Conservation (phyloP, 2,113 vertebrate genomes). For the Gymnocephalus cernua region DNA sequence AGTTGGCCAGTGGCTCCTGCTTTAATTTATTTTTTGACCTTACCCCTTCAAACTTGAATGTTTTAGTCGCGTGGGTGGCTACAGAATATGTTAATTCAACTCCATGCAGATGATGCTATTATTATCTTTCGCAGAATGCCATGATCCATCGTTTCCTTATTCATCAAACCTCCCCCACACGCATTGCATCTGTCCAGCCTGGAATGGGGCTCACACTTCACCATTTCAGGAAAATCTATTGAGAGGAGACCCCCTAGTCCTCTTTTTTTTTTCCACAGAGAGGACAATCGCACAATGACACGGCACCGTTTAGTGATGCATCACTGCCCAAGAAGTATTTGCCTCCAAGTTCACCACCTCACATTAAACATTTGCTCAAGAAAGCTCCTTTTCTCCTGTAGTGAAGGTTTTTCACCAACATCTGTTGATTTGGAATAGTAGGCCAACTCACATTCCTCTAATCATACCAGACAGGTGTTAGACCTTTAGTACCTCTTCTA, state of each 20-base stretch:
- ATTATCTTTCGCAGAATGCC: constrained; percentile 67
- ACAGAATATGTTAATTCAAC: constrained; percentile 74
- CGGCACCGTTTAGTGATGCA: constrained; percentile 71
- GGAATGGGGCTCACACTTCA: constrained; percentile 56
- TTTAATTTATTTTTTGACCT: constrained; percentile 72
- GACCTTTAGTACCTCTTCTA: neutral
- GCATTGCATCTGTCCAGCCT: constrained; percentile 73
- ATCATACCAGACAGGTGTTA: constrained; percentile 21
- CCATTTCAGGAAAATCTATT: constrained; percentile 61
- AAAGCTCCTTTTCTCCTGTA: constrained; percentile 35
- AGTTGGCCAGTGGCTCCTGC: constrained; percentile 44
- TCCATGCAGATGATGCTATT: constrained; percentile 77
- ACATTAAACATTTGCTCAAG: constrained; percentile 75
- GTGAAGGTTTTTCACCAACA: constrained; percentile 34
- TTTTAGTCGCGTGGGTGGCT: constrained; percentile 75
- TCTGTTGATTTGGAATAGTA: constrained; percentile 29
- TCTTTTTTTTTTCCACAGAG: constrained; percentile 43
- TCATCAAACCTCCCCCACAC: constrained; percentile 72
- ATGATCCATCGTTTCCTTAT: constrained; percentile 75
- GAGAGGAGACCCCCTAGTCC: constrained; percentile 56
- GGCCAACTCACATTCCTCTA: constrained; percentile 21
- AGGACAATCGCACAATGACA: constrained; percentile 75
- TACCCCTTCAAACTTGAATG: constrained; percentile 63
- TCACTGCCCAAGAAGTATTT: constrained; percentile 76
- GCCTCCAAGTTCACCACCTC: constrained; percentile 75